These are phyloP conservation scores for Pipa parva DNA, from an alignment of 2,113 vertebrate genomes.

Conservation along the genomic window DNA sequence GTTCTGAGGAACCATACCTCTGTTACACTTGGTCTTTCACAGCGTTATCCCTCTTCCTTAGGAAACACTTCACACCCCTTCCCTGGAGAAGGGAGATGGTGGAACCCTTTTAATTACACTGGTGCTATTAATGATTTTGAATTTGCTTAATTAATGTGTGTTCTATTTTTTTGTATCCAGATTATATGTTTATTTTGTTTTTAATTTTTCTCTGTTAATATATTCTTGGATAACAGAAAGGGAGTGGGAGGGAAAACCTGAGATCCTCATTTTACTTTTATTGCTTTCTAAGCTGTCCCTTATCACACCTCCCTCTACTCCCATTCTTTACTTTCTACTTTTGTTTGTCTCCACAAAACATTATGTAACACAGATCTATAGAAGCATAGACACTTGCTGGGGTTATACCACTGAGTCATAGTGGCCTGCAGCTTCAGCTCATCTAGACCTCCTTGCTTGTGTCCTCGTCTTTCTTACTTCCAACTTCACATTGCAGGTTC, in stretches of 20 bases:
- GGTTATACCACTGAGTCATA: slow-evolving; percentile 18
- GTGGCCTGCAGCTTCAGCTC: slow-evolving; percentile 5
- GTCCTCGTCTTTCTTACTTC: too few relatives aligned
- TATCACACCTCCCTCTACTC: not conserved
- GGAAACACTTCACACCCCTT: slow-evolving; percentile 3
- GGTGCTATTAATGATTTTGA: slow-evolving; percentile 99
- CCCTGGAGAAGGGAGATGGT: slow-evolving; percentile 78
- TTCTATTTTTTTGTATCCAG: slow-evolving; percentile 78
- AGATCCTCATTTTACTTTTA: slow-evolving; percentile 1
- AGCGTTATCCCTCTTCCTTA: slow-evolving; percentile 59
- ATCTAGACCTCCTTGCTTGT: slow-evolving; percentile 11
- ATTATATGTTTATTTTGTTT: slow-evolving; percentile 65
- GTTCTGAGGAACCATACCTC: slow-evolving; percentile 30
- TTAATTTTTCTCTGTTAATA: slow-evolving; percentile 84
- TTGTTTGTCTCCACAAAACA: slow-evolving; percentile 14
- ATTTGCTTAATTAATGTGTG: slow-evolving; percentile 98
- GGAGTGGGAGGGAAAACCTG: not conserved
- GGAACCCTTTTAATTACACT: slow-evolving; percentile 72
- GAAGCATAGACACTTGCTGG: slow-evolving; percentile 20
- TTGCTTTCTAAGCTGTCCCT: slow-evolving; percentile 1
- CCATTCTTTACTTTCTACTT: not conserved
- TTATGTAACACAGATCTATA: slow-evolving; percentile 6
- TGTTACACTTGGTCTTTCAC: slow-evolving; percentile 56
- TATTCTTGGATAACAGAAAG: slow-evolving; percentile 58
- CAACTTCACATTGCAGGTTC: not conserved